Base-by-base conservation (phyloP, 2,797 vertebrate genomes). In the Echiichthys vipera region DNA sequence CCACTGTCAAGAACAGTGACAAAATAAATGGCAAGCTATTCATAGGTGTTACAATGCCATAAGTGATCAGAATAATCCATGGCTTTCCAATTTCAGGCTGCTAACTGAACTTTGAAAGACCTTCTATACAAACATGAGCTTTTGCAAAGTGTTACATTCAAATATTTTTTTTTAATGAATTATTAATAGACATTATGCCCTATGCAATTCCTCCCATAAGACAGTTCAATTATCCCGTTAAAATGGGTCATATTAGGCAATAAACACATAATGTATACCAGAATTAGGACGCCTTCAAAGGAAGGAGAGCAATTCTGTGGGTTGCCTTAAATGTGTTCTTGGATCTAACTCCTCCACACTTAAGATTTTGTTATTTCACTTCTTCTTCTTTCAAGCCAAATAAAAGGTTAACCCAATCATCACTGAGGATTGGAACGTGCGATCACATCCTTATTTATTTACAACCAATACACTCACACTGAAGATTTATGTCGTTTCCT, bases 161-260 rank as follows among this genome's bases (percentile, higher is more conserved):
- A 74, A 30, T 11, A 22, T 65, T 53, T 46, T 61, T 36, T 34
- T 22, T 1, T 3, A 65, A 81, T 68, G 47, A 74, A 74, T 73
- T 57, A 73, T 71, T 62, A 72, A 77, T 65, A 69, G 46, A 63
- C 37, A 6, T 42, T 37, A 65, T 73, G 64, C 58, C 72, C 42
- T 78, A 63, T 78, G 57, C 68, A 68, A 46, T 75, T 67, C n/a
- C 51, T 76, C 69, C 77, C 59, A 47, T 12, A 57, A 72, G 70
- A 72, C 45, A 63, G n/a, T 61, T 84, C 18, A 56, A 67, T 62
- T 84, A 73, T 67, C 65, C 54, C 18, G 29, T 76, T 68, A 68
- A 80, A 81, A 70, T 72, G 56, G 61, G 59, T 75, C 53, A 61
- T 36, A 73, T 75, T 70, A 63, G n/a, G 76, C 46, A 75, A 80